Evolutionary conservation across 2,888 invertebrate genomes (phyloP), one percentile per base, ranked within the genome.

Genomic region (Heliconius aoede): DNA sequence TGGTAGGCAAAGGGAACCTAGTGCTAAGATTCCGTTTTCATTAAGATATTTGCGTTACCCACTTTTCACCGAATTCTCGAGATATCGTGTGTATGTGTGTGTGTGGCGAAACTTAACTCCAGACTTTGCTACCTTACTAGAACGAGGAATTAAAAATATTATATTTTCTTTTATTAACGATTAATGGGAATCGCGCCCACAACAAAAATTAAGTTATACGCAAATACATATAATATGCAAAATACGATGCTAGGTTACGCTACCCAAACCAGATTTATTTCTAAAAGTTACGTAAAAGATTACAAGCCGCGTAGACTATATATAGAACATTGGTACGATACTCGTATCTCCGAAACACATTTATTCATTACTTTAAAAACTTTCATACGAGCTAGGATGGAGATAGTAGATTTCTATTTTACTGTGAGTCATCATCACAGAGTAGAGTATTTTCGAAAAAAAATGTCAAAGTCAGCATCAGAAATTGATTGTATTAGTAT

Each of bases 341-440:
- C 36, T 32, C 15, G 11, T 65, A 65, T 65, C 36, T 65, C 24
- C 3, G 65, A 65, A 40, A 65, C 36, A 40, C 65, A 65, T 65
- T 65, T 36, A 24, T 15, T 36, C 15, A 36, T 36, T 65, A 36
- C 36, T 65, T 65, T 65, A 24, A 55, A 40, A 65, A 65, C 24
- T 13, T 64, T 13, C 15, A 65, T 65, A 65, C 24, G 40, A 65
- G 24, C 28, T 65, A 5, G n/a, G 11, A 21, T 13, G 4, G 24
- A 13, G 1, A 64, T 24, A 36, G n/a, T 4, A 64, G 24, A n/a
- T 64, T 36, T 36, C 36, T 36, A 36, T 32, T 30, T 62, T 21
- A 21, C 62, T 30, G 30, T 21, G 62, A 62, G 13, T 64, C 32
- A 64, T 64, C 64, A 36, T 36, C 2, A 36, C n/a, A 65, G 36